Evolutionary conservation across 92 coral and sea anemone species (phyloP), one percentile per base, ranked within the genome.

Genomic region (Muricea muricata): DNA sequence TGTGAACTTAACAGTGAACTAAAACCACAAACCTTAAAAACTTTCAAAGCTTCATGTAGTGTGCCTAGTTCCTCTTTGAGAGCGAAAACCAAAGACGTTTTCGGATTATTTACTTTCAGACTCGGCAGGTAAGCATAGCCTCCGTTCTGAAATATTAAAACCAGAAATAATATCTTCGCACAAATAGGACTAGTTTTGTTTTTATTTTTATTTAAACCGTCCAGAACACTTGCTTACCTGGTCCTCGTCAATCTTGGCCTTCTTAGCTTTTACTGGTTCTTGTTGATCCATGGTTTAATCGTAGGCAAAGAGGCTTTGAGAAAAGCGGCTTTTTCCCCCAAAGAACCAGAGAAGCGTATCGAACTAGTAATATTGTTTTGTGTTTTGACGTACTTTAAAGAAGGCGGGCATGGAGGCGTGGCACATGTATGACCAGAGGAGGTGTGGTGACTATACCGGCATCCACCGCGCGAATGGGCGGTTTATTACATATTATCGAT

Each of bases 41-140:
- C 90, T 78, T 97, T 92, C 14, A 97, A 84, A 15, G 99, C 99
- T 52, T 93, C 91, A 2, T 95, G 92, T 35, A 97, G 83, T 13
- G 99, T 94, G 7, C 99, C 99, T 6, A 97, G 90, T 54, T 93
- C 97, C 75, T 97, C 99, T 61, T 93, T 91, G 60, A 97, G 55
- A 18, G 99, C 88, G 84, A 97, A 97, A 71, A 97, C 98, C 18
- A 97, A 89, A 0, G 99, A 90, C 6, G 99, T 92, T 30, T 70
- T 94, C 63, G 88, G 80, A 30, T 85, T 72, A 11, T 84, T 91
- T 14, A 61, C 40, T 11, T 86, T 90, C 23, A 20, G 13, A 26
- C 83, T 55, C 7, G 83, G 83, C 9, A 78, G 39, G 24, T 78
- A 78, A 33, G 83, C 83, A 58, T 78, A 78, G 31, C 71, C 83